These are phyloP conservation scores for Chaenodraco wilsoni DNA, from an alignment of 2,797 vertebrate genomes.

Conservation along the genomic window DNA sequence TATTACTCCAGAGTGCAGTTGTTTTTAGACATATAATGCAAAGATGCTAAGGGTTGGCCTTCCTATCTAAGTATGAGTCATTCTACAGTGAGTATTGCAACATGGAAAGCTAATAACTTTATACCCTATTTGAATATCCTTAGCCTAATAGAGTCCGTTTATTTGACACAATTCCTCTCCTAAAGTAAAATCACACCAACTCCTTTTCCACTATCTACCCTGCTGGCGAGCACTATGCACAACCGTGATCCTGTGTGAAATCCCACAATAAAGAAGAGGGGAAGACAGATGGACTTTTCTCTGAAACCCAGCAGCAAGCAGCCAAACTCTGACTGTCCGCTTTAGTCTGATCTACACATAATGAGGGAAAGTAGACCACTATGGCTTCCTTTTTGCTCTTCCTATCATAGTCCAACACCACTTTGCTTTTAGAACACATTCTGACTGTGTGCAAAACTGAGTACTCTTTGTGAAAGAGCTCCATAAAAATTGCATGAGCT, in stretches of 20 bases:
- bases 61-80: background rate
- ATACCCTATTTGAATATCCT: background rate
- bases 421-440: conserved; percentile 14
- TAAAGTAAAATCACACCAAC: conserved; percentile 14
- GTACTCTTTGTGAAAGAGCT: conserved; percentile 32
- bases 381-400: conserved; percentile 24
- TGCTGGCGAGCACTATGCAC: conserved; percentile 19
- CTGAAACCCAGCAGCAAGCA: conserved; percentile 59
- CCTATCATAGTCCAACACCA: conserved; percentile 17
- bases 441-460: conserved; percentile 25
- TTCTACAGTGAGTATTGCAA: background rate
- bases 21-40: too few species aligned
- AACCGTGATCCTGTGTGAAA: conserved; percentile 44
- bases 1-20: too few species aligned
- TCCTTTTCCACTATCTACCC: conserved; percentile 8
- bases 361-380: conserved; percentile 37
- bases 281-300: conserved; percentile 74
- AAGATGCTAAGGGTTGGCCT: background rate
- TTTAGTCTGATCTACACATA: conserved; percentile 50
- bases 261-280: conserved; percentile 50
- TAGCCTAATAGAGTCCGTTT: background rate
- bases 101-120: background rate
- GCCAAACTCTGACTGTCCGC: conserved; percentile 51
- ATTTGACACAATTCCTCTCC: conserved; percentile 6
- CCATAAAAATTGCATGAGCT: conserved; percentile 52